A percentile compares a stretch with the other conserved stretches of the same genome.
Evolutionary conservation across 2,888 invertebrate genomes (phyloP).

Genomic region (Temnothorax ravouxi): DNA sequence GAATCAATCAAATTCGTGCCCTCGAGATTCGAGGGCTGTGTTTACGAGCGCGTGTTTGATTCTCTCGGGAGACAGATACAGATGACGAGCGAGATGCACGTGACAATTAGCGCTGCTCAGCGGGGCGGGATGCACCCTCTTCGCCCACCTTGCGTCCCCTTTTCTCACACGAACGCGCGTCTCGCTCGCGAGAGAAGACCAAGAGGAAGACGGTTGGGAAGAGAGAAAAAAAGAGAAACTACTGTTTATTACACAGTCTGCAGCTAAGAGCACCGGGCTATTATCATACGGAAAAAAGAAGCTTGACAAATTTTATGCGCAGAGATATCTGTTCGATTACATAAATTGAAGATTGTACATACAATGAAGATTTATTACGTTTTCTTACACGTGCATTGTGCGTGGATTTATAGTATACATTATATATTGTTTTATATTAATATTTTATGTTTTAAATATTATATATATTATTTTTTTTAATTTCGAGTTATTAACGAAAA

Average conservation of each 20-base stretch:
- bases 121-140: constrained; percentile 37
- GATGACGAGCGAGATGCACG: constrained; percentile 48
- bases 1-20: constrained; percentile 53
- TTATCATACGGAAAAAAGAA: constrained; percentile 23
- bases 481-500: background rate
- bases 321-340: background rate
- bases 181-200: constrained; percentile 15
- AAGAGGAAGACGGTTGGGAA: background rate
- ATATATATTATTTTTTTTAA: background rate
- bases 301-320: constrained; percentile 4
- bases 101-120: constrained; percentile 50
- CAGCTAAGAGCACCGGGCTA: background rate
- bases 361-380: background rate
- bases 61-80: constrained; percentile 53
- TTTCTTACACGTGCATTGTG: background rate
- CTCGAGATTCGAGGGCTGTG: constrained; percentile 47
- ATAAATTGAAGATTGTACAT: constrained; percentile 13
- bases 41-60: constrained; percentile 42
- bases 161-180: background rate
- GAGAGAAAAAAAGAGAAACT: background rate
- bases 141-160: constrained; percentile 12
- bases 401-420: background rate
- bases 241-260: constrained; percentile 15
- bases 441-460: background rate
- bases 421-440: background rate